These are phyloP conservation scores for Camponotus vicinus DNA, from an alignment of 1,140 invertebrate genomes.

Conservation along the genomic window DNA sequence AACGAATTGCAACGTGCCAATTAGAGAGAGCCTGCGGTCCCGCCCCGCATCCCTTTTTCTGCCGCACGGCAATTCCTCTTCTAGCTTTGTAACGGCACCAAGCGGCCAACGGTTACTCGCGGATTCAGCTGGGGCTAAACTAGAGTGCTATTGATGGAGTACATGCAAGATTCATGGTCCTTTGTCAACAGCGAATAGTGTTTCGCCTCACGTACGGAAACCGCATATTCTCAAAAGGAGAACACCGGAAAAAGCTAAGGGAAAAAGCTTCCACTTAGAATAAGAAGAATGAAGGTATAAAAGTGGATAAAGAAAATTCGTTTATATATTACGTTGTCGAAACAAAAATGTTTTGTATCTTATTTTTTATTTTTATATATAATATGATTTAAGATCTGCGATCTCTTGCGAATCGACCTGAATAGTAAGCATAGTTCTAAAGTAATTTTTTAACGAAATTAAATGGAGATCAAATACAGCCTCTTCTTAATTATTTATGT, in stretches of 20 bases:
- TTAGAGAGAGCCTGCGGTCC: slow-evolving; percentile 58
- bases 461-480: too few relatives aligned
- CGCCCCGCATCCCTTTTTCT: slow-evolving; percentile 15
- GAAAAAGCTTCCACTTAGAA: not conserved
- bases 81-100: slow-evolving; percentile 9
- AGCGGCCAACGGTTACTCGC: not conserved
- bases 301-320: not conserved
- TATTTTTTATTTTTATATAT: not conserved
- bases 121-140: not conserved
- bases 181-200: slow-evolving; percentile 26
- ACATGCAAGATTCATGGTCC: not conserved
- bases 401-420: too few relatives aligned
- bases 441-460: not conserved
- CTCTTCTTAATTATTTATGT: too few relatives aligned
- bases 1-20: slow-evolving; percentile 72
- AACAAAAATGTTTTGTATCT: not conserved
- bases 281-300: not conserved
- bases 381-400: not conserved
- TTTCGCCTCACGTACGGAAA: not conserved
- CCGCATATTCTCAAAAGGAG: slow-evolving; percentile 1
- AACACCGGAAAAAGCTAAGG: not conserved
- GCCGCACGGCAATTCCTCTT: slow-evolving; percentile 14
- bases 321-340: not conserved
- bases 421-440: not conserved
- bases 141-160: slow-evolving; percentile 27